Percentiles rank a stretch among this genome's conserved stretches.
phyloP scores from a whole-genome alignment of 2,797 vertebrate species.

The Octomys mimax region DNA sequence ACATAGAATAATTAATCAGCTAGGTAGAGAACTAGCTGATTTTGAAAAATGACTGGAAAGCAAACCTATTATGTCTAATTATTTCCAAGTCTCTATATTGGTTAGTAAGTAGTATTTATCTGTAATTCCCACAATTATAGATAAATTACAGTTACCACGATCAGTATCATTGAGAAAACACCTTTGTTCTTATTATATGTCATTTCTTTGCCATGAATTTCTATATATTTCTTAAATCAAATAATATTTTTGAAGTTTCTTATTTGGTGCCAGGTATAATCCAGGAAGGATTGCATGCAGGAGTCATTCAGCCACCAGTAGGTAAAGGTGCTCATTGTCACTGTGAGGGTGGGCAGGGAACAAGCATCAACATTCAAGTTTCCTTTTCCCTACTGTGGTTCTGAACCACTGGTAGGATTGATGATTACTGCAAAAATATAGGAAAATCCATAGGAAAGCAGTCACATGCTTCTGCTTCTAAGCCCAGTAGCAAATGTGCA shows the following conservation, averaged over 20 bases:
- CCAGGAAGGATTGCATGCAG: neutral
- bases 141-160: conserved; percentile 6
- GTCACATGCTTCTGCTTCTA: neutral
- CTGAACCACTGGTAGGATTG: neutral
- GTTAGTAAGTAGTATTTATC: neutral
- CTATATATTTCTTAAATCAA: conserved; percentile 12
- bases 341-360: neutral
- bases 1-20: conserved; percentile 23
- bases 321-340: neutral
- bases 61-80: neutral
- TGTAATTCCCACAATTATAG: neutral
- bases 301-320: neutral
- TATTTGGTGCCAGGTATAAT: neutral
- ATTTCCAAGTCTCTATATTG: neutral
- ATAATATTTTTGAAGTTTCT: neutral
- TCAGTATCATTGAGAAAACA: neutral
- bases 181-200: neutral
- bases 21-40: neutral
- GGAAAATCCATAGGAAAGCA: neutral
- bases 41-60: neutral
- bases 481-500: neutral
- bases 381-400: neutral
- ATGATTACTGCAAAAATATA: neutral
- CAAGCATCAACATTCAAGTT: neutral
- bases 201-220: conserved; percentile 16